A percentile compares a stretch with the other conserved stretches of the same genome.
Evolutionary conservation across 2,888 invertebrate genomes (phyloP).

Genomic region (Oscheius myriophilus): DNA sequence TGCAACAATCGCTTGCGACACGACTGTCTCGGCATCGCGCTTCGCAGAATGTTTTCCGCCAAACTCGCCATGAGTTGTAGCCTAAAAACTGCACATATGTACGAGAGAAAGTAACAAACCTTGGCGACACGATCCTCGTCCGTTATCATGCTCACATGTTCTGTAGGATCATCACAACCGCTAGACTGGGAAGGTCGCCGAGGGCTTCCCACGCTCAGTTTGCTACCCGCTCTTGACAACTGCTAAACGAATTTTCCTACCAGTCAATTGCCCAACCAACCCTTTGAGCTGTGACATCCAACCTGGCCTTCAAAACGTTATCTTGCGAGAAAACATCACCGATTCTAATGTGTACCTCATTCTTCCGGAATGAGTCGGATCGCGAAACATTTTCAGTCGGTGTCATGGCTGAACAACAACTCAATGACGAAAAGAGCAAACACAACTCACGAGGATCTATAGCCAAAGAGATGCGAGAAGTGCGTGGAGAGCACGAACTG

Average conservation of each 20-base stretch:
- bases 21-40: constrained; percentile 28
- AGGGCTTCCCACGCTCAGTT: neutral
- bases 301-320: neutral
- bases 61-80: constrained; percentile 15
- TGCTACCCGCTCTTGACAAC: neutral
- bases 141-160: neutral
- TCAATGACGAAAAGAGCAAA: too few relatives aligned
- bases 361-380: constrained; percentile 15
- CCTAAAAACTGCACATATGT: neutral
- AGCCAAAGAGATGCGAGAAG: too few relatives aligned
- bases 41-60: neutral
- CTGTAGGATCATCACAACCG: neutral
- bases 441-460: too few relatives aligned
- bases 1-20: constrained; percentile 26
- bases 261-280: neutral
- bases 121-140: neutral
- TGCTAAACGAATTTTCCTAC: neutral
- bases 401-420: too few relatives aligned
- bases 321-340: constrained; percentile 10
- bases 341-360: constrained; percentile 18
- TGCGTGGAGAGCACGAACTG: too few relatives aligned
- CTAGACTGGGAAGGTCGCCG: neutral
- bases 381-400: too few relatives aligned
- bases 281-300: neutral
- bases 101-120: too few relatives aligned